Evolutionary conservation across 1,140 invertebrate genomes (phyloP), one percentile per base, ranked within the genome.

Genomic region (Drosophila pruinosa): DNA sequence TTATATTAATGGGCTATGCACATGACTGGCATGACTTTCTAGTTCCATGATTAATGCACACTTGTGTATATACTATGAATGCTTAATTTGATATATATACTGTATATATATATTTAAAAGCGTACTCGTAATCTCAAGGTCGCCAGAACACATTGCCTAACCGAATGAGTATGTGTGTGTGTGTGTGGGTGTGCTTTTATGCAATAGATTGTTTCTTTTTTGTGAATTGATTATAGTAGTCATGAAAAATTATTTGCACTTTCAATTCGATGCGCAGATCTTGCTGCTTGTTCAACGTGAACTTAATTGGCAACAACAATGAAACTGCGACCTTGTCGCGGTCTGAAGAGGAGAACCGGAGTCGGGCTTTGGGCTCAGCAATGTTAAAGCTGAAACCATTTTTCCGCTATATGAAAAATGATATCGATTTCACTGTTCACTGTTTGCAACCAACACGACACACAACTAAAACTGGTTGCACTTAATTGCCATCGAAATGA

Each of bases 381-480:
- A 72, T 67, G 48, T 52, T 71, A 17, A 74, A 79, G 43, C 47
- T 31, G 59, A 86, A 77, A 83, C 81, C 73, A 63, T 53, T 81
- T 85, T 85, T 85, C 81, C 81, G 77, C 81, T 63, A 36, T 65
- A 59, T 61, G 43, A 77, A 77, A 82, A 69, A 48, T 81, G 67
- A 57, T 86, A 86, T 86, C 81, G 81, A 88, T 86, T 86, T 86
- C 81, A 86, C 82, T 86, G 47, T 86, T 86, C 81, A 86, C 82
- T 86, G 47, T 8, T 53, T 62, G 50, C 58, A 45, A 36, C 19
- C 74, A 68, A 26, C 12, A 24, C 14, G 19, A 21, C 50, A 53
- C 3, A 38, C 5, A 50, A 7, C 26, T n/a, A 68, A 75, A 81
- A 78, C 74, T 71, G 68, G 76, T 81, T 73, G 54, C 61, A 43